These are phyloP conservation scores for Spongia lamella DNA, from an alignment of 37 sponge, comb jelly and placozoan genomes.

Conservation along the genomic window DNA sequence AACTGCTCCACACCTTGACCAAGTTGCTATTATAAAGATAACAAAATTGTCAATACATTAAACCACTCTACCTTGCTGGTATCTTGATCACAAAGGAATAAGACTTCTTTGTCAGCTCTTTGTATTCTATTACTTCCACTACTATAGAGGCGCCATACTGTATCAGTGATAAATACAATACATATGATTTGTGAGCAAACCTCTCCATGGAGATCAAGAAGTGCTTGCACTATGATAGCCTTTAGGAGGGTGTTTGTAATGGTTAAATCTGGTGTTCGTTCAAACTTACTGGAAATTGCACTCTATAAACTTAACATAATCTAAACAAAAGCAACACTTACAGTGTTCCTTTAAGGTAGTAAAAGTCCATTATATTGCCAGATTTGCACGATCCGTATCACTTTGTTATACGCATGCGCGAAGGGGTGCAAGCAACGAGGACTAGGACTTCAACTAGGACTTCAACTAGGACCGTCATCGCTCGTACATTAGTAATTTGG, in stretches of 20 bases:
- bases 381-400: too few species aligned
- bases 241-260: conserved; percentile 26
- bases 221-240: conserved; percentile 44
- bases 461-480: not conserved
- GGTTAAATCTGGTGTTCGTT: conserved; percentile 12
- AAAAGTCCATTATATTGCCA: conserved; percentile 17
- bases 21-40: conserved; percentile 26
- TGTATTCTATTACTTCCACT: conserved; percentile 36
- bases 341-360: conserved; percentile 23
- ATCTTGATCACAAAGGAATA: too few species aligned
- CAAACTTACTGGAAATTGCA: conserved; percentile 23
- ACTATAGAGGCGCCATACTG: conserved; percentile 60
- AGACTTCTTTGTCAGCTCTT: too few species aligned
- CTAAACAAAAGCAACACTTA: not conserved
- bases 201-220: conserved; percentile 56
- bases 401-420: conserved; percentile 1
- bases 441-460: not conserved
- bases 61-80: not conserved
- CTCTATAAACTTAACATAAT: not conserved
- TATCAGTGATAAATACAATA: not conserved
- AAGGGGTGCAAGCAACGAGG: not conserved
- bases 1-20: conserved; percentile 57
- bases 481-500: not conserved
- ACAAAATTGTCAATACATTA: not conserved
- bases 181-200: conserved; percentile 1